Evolutionary conservation across 2,888 invertebrate genomes (phyloP), one percentile per base, ranked within the genome.

Genomic region (Drosophila demipolita): DNA sequence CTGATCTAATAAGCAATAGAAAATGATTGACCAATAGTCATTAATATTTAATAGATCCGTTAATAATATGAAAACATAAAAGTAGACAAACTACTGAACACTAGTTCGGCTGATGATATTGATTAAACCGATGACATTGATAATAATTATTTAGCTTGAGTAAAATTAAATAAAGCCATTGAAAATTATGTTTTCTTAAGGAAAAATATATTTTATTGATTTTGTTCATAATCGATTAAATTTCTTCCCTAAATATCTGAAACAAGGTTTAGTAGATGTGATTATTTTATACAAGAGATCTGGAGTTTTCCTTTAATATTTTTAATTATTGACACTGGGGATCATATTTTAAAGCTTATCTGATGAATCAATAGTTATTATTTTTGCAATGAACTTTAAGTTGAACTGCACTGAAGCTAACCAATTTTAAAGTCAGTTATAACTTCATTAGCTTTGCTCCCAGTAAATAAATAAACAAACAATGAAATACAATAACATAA

Each of bases 121-220:
- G 9, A n/a, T 40, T 17, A 40, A 40, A 40, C 17, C 9, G 1
- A 40, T n/a, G 23, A 23, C 6, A 42, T 12, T 3, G 20, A 20
- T 20, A 20, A 20, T 20, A 12, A 45, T 7, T 1, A 45, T 45
- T 45, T 0, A 45, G 20, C 12, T 20, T 12, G 1, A 12, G 20
- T 7, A 1, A 40, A n/a, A 40, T 40, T 5, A n/a, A 5, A 9
- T 40, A 9, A n/a, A 40, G 17, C 17, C 4, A 40, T 2, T 40
- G 0, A n/a, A n/a, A 11, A 11, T 11, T 2, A 11, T 2, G n/a
- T 0, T 11, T 2, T 42, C 11, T 11, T n/a, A n/a, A 1, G 6
- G 3, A 12, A 20, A 42, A 20, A 12, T 42, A 12, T 20, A 20
- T 45, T 45, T 45, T 12, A 1, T 20, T 3, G 3, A 3, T 29